Conservation (phyloP, 1,140 invertebrate genomes). For the Protaetia brevitarsis region DNA sequence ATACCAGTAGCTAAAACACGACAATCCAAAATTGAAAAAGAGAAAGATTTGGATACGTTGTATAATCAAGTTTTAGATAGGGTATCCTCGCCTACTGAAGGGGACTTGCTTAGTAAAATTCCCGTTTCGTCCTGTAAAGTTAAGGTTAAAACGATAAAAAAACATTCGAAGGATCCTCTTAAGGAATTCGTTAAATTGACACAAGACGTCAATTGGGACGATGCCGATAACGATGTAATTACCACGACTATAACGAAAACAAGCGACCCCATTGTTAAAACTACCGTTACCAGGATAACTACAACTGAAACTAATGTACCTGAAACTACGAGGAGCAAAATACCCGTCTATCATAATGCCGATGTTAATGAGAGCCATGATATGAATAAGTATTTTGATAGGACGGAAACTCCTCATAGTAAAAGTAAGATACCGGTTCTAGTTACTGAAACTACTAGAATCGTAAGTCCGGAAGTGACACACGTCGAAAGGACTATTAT, state of each 20-base stretch:
- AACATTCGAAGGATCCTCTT: slow-evolving; percentile 49
- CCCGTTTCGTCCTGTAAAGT: slow-evolving; percentile 39
- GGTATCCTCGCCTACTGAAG: slow-evolving; percentile 34
- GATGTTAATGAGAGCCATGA: neutral
- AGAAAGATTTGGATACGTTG: slow-evolving; percentile 24
- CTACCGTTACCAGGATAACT: slow-evolving; percentile 42
- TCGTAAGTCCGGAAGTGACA: slow-evolving; percentile 50
- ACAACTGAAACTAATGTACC: slow-evolving; percentile 23
- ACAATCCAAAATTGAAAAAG: slow-evolving; percentile 33
- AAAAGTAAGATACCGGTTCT: slow-evolving; percentile 53
- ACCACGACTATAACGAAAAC: slow-evolving; percentile 41
- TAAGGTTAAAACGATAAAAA: slow-evolving; percentile 50
- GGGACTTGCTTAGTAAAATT: slow-evolving; percentile 44
- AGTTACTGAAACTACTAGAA: slow-evolving; percentile 44
- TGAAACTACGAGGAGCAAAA: slow-evolving; percentile 38
- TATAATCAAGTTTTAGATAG: neutral
- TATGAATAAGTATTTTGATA: neutral
- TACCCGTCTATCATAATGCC: slow-evolving; percentile 33
- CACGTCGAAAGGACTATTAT: slow-evolving; percentile 30
- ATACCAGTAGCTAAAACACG: slow-evolving; percentile 38
- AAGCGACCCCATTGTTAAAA: slow-evolving; percentile 49
- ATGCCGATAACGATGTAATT: slow-evolving; percentile 34
- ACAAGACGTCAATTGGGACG: slow-evolving; percentile 50
- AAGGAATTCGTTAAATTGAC: slow-evolving; percentile 47
- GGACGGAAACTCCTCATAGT: slow-evolving; percentile 20